Evolutionary conservation across 2,888 invertebrate species (phyloP), one percentile per base, ranked within the genome.

Genomic region (Napeogenes inachia): DNA sequence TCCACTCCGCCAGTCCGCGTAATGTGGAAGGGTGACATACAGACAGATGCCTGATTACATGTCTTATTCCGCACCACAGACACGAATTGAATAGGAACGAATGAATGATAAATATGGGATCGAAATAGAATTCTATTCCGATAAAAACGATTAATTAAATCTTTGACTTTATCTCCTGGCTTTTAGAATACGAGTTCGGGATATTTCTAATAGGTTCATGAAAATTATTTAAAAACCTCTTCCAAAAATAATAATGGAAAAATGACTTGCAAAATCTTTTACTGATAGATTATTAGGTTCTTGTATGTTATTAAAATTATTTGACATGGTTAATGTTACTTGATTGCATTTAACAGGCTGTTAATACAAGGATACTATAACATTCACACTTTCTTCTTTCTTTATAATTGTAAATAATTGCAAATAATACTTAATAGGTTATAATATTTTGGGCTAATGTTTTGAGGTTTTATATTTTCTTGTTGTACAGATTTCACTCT

Each of bases 1-100:
- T 60, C 57, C 65, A 56, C 57, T 58, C 45, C 63, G 61, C 47
- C 58, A 57, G 60, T 42, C 65, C 46, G 45, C 30, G 50, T 56
- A 59, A 65, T 63, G 60, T 62, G 42, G 56, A 33, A 59, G 57
- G 59, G 63, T 57, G 59, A 57, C 45, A 56, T 57, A 58, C 50
- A 54, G 67, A 63, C 67, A 65, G 60, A 61, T 50, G 50, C 63
- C 61, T 61, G 65, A 67, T 67, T 67, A 67, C 67, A 57, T 63
- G 67, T 65, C 67, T 67, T 60, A 65, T 67, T 65, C 60, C 58
- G 50, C 61, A 45, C 56, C 57, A 67, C 56, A 55, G 61, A 45
- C 45, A 57, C 32, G 57, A 50, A 61, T 63, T 42, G 47, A 47
- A 54, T 38, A 35, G 50, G 45, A 62, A 50, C 53, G 61, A 56